phyloP scores from a whole-genome alignment of 2,797 vertebrate species.

The Anguilla marmorata region DNA sequence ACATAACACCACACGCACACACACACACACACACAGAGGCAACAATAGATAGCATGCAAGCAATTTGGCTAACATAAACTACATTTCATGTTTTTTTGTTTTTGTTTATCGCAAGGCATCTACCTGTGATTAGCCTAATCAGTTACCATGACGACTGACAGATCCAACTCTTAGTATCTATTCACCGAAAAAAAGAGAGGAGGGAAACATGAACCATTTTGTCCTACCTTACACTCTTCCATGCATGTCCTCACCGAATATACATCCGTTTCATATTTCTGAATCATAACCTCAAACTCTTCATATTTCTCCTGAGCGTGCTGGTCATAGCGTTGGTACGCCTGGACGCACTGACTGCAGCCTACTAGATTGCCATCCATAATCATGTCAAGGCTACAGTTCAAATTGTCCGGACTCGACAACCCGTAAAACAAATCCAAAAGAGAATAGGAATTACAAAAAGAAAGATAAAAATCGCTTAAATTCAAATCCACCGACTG shows the following conservation, averaged over 20 bases:
- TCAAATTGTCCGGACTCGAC: slow-evolving; percentile 86
- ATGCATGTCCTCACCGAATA: slow-evolving; percentile 97
- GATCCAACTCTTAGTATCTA: slow-evolving; percentile 48
- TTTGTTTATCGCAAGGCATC: slow-evolving; percentile 53
- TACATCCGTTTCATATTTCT: slow-evolving; percentile 89
- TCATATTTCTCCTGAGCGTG: slow-evolving; percentile 97
- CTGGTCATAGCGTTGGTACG: slow-evolving; percentile 92
- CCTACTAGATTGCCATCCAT: slow-evolving; percentile 72
- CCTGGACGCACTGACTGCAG: slow-evolving; percentile 89
- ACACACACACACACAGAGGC: slow-evolving; percentile 19
- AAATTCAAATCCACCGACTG: slow-evolving; percentile 78
- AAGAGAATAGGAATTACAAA: slow-evolving; percentile 98
- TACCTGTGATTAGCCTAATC: slow-evolving; percentile 66
- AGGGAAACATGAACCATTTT: slow-evolving; percentile 27
- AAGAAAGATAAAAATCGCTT: slow-evolving; percentile 93
- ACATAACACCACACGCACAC: slow-evolving; percentile 39
- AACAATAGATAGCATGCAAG: not conserved
- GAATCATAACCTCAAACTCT: slow-evolving; percentile 92
- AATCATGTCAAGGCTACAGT: slow-evolving; percentile 91
- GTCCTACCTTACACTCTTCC: slow-evolving; percentile 95
- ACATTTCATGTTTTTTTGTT: slow-evolving; percentile 13
- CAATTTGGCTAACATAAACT: not conserved
- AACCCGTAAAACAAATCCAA: slow-evolving; percentile 90
- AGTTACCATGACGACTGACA: slow-evolving; percentile 73
- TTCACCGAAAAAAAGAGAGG: slow-evolving; percentile 57